A percentile compares a stretch with the other conserved stretches of the same genome.
Evolutionary conservation across 2,888 invertebrate species (phyloP).

Genomic region (Hipparchia sbordonii): DNA sequence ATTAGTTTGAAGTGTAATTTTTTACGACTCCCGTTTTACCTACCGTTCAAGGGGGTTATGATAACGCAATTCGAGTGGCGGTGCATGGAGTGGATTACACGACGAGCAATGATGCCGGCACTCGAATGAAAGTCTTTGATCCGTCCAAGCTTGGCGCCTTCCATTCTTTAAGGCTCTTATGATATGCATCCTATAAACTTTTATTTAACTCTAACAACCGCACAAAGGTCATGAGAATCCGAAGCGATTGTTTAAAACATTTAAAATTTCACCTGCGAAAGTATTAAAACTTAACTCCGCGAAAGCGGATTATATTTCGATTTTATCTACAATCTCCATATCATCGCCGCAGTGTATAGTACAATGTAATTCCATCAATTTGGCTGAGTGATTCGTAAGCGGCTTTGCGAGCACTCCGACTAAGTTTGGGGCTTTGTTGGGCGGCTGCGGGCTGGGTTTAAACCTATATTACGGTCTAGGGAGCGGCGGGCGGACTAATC

Average conservation of each 20-base stretch:
- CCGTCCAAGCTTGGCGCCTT: conserved; percentile 55
- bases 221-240: conserved; percentile 58
- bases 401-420: conserved; percentile 60
- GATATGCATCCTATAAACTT: conserved; percentile 59
- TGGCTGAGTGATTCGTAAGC: conserved; percentile 62
- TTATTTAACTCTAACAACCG: conserved; percentile 55
- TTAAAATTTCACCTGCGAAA: conserved; percentile 64
- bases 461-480: conserved; percentile 64
- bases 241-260: conserved; percentile 56
- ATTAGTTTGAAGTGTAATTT: conserved; percentile 73
- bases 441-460: conserved; percentile 52
- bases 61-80: conserved; percentile 66
- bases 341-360: conserved; percentile 32
- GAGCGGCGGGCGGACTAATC: conserved; percentile 60
- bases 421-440: conserved; percentile 61
- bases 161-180: conserved; percentile 47
- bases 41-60: conserved; percentile 69
- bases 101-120: conserved; percentile 55
- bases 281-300: conserved; percentile 51
- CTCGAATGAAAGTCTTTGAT: conserved; percentile 68
- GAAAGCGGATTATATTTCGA: conserved; percentile 68
- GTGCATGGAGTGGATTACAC: conserved; percentile 54
- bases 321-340: conserved; percentile 51
- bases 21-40: conserved; percentile 76
- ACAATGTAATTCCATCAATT: conserved; percentile 52